phyloP scores from a whole-genome alignment of 2,113 vertebrate genomes.

The Montifringilla adamsi region DNA sequence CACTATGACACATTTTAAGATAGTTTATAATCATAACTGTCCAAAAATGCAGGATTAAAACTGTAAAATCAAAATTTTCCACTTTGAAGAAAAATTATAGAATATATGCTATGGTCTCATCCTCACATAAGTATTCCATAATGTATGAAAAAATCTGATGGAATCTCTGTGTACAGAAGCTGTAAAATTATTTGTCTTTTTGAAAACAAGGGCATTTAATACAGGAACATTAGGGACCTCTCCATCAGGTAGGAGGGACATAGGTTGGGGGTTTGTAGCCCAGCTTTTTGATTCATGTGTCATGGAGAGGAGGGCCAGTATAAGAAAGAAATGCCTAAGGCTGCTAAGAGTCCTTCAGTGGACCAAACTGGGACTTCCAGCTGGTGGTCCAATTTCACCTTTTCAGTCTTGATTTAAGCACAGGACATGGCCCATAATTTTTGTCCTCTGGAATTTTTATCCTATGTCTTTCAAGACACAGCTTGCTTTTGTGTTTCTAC shows the following conservation, averaged over 20 bases:
- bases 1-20: slow-evolving; percentile 13
- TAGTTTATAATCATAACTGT: background rate
- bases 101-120: background rate
- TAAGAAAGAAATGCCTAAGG: background rate
- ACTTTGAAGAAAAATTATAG: background rate
- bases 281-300: background rate
- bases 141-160: background rate
- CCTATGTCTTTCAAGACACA: background rate
- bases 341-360: background rate
- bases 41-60: slow-evolving; percentile 17
- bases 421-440: background rate
- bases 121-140: background rate
- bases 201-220: background rate
- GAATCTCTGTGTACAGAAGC: background rate
- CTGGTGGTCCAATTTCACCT: background rate
- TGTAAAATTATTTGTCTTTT: background rate
- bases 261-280: background rate
- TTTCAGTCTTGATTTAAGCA: slow-evolving; percentile 8
- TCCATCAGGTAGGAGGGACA: background rate
- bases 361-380: background rate
- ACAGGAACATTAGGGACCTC: background rate
- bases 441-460: slow-evolving; percentile 13
- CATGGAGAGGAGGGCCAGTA: background rate
- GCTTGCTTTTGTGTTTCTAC: background rate
- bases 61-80: background rate